Conservation (phyloP, 2,113 vertebrate species). For the Sturnira hondurensis region DNA sequence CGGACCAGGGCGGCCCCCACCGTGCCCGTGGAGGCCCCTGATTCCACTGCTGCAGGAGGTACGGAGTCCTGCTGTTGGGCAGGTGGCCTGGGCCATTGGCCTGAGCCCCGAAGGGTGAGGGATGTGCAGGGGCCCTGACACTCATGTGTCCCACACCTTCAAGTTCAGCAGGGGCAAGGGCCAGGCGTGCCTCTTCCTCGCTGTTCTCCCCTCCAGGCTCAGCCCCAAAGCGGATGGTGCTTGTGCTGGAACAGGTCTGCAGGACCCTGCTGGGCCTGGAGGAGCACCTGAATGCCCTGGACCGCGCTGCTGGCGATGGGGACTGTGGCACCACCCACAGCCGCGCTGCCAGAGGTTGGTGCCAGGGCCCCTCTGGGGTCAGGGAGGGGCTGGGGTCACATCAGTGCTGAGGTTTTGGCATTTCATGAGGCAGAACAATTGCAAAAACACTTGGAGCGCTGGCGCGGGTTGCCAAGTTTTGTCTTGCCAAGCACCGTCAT, state of each 20-base stretch:
- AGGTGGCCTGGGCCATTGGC: background rate
- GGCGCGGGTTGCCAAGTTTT: background rate
- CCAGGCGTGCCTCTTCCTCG: background rate
- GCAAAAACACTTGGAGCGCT: background rate
- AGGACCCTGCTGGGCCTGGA: constrained; percentile 81
- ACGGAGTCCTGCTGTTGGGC: background rate
- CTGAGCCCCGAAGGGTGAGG: background rate
- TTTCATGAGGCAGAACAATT: background rate
- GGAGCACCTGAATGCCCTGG: constrained; percentile 90
- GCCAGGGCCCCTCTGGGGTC: background rate
- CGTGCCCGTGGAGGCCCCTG: background rate
- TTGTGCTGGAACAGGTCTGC: constrained; percentile 83
- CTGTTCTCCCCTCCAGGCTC: constrained; percentile 71
- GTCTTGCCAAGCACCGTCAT: background rate
- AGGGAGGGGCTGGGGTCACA: background rate
- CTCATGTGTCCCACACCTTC: background rate
- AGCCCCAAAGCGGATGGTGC: constrained; percentile 15
- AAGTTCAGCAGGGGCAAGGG: background rate
- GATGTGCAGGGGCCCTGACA: background rate
- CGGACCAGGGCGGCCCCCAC: constrained; percentile 63
- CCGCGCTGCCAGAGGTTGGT: constrained; percentile 86
- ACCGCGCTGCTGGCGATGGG: constrained; percentile 90
- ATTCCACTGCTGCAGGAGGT: constrained; percentile 67
- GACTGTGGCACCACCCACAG: constrained; percentile 95
- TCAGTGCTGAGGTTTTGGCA: background rate